A percentile compares a stretch with the other conserved stretches of the same genome.
Conservation (phyloP, 2,888 invertebrate genomes). For the Drosophila monieri region DNA sequence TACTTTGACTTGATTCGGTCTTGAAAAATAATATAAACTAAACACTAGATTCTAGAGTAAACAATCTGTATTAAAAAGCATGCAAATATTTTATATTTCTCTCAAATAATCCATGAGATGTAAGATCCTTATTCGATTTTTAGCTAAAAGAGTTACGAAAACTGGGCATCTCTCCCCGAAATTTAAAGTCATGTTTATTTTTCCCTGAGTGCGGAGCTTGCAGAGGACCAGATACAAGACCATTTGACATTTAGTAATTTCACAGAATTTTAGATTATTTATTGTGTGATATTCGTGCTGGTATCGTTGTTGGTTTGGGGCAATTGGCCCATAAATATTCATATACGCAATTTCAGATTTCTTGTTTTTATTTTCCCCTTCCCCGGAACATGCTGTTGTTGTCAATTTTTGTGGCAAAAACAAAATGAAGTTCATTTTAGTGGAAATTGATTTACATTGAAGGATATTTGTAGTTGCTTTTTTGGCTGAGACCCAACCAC, state of each 20-base stretch:
- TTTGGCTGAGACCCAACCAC: slow-evolving; percentile 6
- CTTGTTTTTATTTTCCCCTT: slow-evolving; percentile 35
- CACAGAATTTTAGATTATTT: slow-evolving; percentile 76
- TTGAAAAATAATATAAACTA: not conserved
- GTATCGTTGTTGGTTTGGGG: slow-evolving; percentile 17
- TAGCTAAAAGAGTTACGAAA: not conserved
- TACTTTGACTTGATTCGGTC: not conserved
- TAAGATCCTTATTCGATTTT: no score
- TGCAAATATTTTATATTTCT: no score
- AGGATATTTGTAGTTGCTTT: slow-evolving; percentile 52
- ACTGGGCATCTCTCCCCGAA: slow-evolving; percentile 27
- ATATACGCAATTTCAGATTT: slow-evolving; percentile 65
- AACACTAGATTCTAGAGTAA: no score
- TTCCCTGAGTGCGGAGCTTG: slow-evolving; percentile 2
- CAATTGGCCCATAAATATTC: slow-evolving; percentile 72
- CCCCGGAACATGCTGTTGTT: slow-evolving; percentile 22
- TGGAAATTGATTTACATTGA: slow-evolving; percentile 77
- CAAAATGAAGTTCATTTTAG: slow-evolving; percentile 68
- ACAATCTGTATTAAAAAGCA: no score
- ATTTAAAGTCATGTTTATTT: not conserved
- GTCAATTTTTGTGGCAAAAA: slow-evolving; percentile 34
- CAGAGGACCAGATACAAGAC: slow-evolving; percentile 44
- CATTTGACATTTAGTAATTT: slow-evolving; percentile 77
- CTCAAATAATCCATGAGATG: no score
- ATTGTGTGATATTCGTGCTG: slow-evolving; percentile 52